Percentiles rank a stretch among this genome's conserved stretches.
phyloP scores from a whole-genome alignment of 92 coral and sea anemone genomes.

The Porites cylindrica region DNA sequence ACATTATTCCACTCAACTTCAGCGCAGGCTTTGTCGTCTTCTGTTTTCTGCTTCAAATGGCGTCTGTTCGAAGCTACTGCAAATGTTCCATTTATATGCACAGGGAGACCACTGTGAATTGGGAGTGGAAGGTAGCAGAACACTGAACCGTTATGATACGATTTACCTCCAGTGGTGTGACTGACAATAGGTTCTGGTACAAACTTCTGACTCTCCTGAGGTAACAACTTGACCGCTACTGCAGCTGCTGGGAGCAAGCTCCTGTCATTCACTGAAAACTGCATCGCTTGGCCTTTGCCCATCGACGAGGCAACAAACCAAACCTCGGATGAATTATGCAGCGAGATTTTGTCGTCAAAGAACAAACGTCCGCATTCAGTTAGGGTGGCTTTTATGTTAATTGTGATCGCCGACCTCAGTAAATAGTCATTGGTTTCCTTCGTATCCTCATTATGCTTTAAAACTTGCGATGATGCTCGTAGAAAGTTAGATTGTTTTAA shows the following conservation, averaged over 20 bases:
- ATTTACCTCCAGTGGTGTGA: background rate
- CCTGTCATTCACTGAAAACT: conserved; percentile 53
- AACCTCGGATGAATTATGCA: background rate
- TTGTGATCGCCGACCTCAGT: conserved; percentile 59
- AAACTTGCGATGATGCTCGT: conserved; percentile 54
- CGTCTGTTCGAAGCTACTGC: conserved; percentile 17
- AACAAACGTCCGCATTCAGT: conserved; percentile 53
- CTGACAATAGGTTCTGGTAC: conserved; percentile 40
- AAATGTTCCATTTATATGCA: conserved; percentile 83
- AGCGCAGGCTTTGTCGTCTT: no score
- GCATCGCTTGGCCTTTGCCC: conserved; percentile 70
- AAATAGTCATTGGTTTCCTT: background rate
- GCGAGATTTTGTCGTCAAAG: background rate
- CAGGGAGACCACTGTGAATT: conserved; percentile 84
- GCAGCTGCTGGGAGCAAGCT: conserved; percentile 89
- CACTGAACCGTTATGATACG: conserved; percentile 49
- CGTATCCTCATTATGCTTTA: background rate
- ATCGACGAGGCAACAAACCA: conserved; percentile 87
- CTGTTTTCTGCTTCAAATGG: no score
- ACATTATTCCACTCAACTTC: no score
- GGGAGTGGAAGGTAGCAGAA: conserved; percentile 96
- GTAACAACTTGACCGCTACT: conserved; percentile 69
- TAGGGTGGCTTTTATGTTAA: conserved; percentile 31
- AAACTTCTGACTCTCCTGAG: background rate
- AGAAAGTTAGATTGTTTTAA: conserved; percentile 68